Base-by-base conservation (phyloP, 2,113 vertebrate genomes). In the Paramormyrops kingsleyae region DNA sequence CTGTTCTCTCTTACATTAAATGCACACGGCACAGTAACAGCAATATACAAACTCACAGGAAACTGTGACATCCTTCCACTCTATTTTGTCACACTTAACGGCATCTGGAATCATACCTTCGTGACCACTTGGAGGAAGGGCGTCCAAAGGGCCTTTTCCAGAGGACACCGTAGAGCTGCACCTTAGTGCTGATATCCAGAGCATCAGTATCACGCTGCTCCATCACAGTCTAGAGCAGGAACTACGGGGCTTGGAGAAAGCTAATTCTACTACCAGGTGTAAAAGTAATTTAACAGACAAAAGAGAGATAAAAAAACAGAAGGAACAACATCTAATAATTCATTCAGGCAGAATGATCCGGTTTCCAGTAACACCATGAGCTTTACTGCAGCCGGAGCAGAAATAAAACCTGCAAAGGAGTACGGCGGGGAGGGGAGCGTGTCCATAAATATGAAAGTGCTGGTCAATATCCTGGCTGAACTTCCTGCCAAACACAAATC, bases 131-230 rank as follows among this genome's bases (percentile, higher is more conserved):
- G 93, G 97, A 96, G 0, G 99, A 99, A 0, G 97, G 96, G 24
- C 97, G 97, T 92, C 97, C 98, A 0, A 99, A 98, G 2, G 98
- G 97, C 95, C 97, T 97, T 94, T 99, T 99, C 99, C 98, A 99
- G 94, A 99, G 96, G 52, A 99, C 97, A 0, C 99, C 99, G 0
- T 98, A 97, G 80, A 99, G 96, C 95, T 99, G 99, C 95, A 99
- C 99, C 94, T 99, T 99, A 93, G 97, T 99, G 96, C 97, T 99
- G 95, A 99, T 97, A 93, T 99, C 98, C 96, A 99, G 91, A 83
- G 94, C 96, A 35, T 99, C 97, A 0, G 96, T 94, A 93, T 99
- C 98, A 0, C 97, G 92, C 91, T 97, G 87, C 39, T 99, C 99
- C 97, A 99, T 97, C 92, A 97, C 98, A 0, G 96, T 95, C 94